Conservation (phyloP, 2,797 vertebrate genomes). For the Diplodus puntazzo region DNA sequence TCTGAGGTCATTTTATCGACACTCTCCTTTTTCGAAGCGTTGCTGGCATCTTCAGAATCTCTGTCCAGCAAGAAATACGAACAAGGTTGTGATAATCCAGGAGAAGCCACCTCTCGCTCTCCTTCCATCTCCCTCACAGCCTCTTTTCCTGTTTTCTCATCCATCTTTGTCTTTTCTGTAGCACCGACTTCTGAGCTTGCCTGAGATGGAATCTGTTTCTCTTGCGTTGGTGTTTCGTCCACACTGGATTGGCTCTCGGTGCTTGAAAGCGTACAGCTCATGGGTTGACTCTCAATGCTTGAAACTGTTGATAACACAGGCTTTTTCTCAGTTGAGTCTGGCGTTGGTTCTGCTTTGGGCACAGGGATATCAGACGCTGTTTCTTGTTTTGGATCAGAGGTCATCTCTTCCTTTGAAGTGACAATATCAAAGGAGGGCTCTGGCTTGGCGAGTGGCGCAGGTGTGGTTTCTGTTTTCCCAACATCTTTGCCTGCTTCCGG, state of each 20-base stretch:
- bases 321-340: constrained; percentile 55
- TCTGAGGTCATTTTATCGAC: constrained; percentile 50
- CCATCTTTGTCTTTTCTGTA: constrained; percentile 47
- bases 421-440: constrained; percentile 54
- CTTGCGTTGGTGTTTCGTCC: constrained; percentile 64
- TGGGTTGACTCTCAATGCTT: constrained; percentile 69
- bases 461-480: constrained; percentile 58
- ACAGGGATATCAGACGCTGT: constrained; percentile 21
- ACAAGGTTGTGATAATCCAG: constrained; percentile 75
- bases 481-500: constrained; percentile 56
- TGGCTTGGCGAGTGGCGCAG: constrained; percentile 46
- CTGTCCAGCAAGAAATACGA: constrained; percentile 79
- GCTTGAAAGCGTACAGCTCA: constrained; percentile 65
- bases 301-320: constrained; percentile 56
- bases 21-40: constrained; percentile 45
- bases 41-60: constrained; percentile 50
- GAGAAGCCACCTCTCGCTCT: constrained; percentile 80
- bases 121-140: constrained; percentile 82
- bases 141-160: constrained; percentile 79
- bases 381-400: constrained; percentile 47
- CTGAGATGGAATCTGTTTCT: constrained; percentile 46
- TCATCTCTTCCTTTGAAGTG: constrained; percentile 48
- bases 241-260: constrained; percentile 70
- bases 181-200: constrained; percentile 36
- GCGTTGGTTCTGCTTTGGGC: constrained; percentile 41